Evolutionary conservation across 2,797 vertebrate genomes (phyloP).

Genomic region (Champsocephalus esox): DNA sequence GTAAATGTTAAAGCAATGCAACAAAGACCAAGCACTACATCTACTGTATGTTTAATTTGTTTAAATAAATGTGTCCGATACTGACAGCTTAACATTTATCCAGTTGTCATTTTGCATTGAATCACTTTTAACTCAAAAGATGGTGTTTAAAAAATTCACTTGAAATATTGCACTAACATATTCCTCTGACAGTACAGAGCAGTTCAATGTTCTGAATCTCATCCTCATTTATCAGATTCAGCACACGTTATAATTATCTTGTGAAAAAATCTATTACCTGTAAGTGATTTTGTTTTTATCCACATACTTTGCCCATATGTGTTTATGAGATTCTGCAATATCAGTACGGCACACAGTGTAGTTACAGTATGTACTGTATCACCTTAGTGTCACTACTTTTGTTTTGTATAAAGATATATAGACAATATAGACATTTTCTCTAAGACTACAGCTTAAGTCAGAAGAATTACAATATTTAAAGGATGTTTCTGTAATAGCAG

Average conservation of each 20-base stretch:
- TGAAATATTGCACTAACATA: constrained; percentile 21
- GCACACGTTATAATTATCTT: constrained; percentile 22
- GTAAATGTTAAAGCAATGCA: constrained; percentile 17
- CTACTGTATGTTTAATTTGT: constrained; percentile 11
- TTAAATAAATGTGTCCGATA: constrained; percentile 27
- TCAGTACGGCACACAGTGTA: no score
- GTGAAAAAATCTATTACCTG: background rate
- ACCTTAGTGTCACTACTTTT: no score
- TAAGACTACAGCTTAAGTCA: background rate
- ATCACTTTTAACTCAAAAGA: constrained; percentile 40
- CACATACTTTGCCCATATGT: background rate
- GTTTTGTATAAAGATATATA: no score
- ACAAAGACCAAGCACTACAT: background rate
- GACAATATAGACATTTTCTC: no score
- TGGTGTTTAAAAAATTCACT: constrained; percentile 13
- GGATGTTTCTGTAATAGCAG: no score
- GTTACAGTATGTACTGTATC: no score
- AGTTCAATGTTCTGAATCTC: constrained; percentile 4
- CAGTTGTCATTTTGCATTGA: constrained; percentile 34
- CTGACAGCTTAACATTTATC: constrained; percentile 35
- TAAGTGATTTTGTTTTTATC: background rate
- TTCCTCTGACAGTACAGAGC: background rate
- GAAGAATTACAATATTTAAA: background rate
- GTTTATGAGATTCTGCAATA: no score
- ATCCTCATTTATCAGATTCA: background rate